These are phyloP conservation scores for Lymantria monacha DNA, from an alignment of 2,888 invertebrate species.

Conservation along the genomic window DNA sequence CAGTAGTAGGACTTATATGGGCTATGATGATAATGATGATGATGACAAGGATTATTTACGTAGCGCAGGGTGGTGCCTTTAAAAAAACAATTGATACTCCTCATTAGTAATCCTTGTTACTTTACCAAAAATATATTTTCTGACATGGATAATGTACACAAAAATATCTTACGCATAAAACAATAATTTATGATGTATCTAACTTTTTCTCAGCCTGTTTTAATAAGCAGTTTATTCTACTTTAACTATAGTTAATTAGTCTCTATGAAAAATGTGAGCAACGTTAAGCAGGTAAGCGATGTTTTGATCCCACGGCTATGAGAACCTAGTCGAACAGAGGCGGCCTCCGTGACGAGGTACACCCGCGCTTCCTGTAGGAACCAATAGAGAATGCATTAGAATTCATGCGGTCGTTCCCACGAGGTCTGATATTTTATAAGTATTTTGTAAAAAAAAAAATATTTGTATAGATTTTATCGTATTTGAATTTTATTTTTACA, in stretches of 20 bases:
- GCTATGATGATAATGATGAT: too few relatives aligned
- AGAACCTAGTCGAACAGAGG: constrained; percentile 9
- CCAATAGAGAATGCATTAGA: not conserved
- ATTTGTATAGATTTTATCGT: too few relatives aligned
- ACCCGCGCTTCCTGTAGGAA: constrained; percentile 39
- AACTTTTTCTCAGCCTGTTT: not conserved
- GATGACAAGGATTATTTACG: too few relatives aligned
- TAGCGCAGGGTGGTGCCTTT: too few relatives aligned
- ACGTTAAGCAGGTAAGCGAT: constrained; percentile 14
- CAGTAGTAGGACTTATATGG: too few relatives aligned
- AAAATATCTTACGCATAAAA: not conserved
- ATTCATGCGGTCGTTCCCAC: not conserved
- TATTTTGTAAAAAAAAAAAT: too few relatives aligned
- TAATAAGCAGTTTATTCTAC: not conserved
- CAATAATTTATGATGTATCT: not conserved
- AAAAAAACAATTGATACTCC: too few relatives aligned
- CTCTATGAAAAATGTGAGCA: constrained; percentile 21
- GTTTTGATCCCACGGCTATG: constrained; percentile 33
- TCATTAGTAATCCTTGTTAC: too few relatives aligned
- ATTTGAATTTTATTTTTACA: too few relatives aligned
- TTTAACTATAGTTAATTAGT: constrained; percentile 1
- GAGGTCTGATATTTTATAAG: too few relatives aligned
- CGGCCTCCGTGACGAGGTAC: constrained; percentile 36
- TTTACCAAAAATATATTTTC: too few relatives aligned
- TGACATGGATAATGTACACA: too few relatives aligned